These are phyloP conservation scores for Drosophila nebulosa DNA, from an alignment of 1,140 invertebrate genomes.

Conservation along the genomic window DNA sequence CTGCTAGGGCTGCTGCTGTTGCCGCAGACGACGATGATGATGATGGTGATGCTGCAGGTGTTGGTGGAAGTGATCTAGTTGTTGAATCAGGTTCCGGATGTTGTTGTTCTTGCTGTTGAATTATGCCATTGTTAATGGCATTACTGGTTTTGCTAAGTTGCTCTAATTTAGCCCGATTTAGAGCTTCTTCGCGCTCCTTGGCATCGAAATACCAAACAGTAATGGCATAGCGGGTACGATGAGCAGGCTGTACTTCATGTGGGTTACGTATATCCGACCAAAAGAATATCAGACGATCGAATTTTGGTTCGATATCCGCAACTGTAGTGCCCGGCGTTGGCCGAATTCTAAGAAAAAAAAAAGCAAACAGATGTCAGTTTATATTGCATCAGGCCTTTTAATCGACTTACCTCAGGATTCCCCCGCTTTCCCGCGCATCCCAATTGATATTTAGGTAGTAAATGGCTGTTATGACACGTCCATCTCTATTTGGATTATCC, in stretches of 20 bases:
- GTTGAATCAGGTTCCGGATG: conserved; percentile 58
- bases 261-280: conserved; percentile 98
- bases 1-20: background rate
- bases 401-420: conserved; percentile 83
- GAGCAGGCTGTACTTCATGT: conserved; percentile 97
- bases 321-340: conserved; percentile 91
- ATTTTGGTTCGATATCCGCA: conserved; percentile 95
- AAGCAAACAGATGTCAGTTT: background rate
- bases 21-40: conserved; percentile 21
- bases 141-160: conserved; percentile 65
- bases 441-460: conserved; percentile 98
- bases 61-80: conserved; percentile 23
- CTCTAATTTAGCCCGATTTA: conserved; percentile 76
- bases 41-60: conserved; percentile 2
- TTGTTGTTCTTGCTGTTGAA: conserved; percentile 9
- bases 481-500: conserved; percentile 98
- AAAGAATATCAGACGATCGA: conserved; percentile 97
- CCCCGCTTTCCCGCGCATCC: conserved; percentile 88
- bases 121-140: conserved; percentile 5
- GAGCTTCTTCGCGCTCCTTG: conserved; percentile 89
- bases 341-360: conserved; percentile 87
- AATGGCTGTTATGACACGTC: conserved; percentile 96
- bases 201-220: conserved; percentile 98
- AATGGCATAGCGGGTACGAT: conserved; percentile 93
- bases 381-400: background rate